These are phyloP conservation scores for Rhynchopsitta pachyrhyncha DNA, from an alignment of 2,113 vertebrate species.

Conservation along the genomic window DNA sequence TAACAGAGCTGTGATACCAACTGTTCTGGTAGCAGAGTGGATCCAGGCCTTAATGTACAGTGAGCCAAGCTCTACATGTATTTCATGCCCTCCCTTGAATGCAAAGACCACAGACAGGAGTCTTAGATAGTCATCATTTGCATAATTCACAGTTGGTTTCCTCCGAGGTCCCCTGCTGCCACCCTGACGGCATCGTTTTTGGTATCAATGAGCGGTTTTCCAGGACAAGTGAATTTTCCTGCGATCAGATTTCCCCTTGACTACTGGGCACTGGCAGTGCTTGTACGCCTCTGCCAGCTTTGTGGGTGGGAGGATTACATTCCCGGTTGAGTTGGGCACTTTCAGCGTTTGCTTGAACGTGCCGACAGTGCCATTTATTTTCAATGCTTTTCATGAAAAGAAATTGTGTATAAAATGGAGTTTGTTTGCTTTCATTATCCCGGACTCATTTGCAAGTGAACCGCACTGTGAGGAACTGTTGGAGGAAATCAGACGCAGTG, in stretches of 20 bases:
- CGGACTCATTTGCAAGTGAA: not conserved
- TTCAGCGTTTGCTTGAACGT: not conserved
- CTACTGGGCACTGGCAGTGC: not conserved
- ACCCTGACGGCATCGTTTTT: not conserved
- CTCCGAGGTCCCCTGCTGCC: not conserved
- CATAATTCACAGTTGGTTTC: not conserved
- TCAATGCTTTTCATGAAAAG: not conserved
- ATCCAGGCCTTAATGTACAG: not conserved
- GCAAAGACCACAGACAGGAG: not conserved
- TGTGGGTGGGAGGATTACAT: accelerated
- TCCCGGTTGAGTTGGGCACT: not conserved
- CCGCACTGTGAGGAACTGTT: not conserved
- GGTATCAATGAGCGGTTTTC: not conserved
- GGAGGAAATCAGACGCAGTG: not conserved
- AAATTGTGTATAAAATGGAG: not conserved
- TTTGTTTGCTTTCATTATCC: not conserved
- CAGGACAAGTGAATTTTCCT: not conserved
- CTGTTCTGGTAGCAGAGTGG: not conserved
- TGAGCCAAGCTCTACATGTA: not conserved
- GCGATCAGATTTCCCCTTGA: not conserved
- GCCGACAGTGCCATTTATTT: not conserved
- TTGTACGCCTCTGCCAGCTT: not conserved
- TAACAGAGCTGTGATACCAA: not conserved
- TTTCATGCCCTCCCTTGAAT: not conserved
- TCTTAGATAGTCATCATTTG: not conserved